Evolutionary conservation across 2,113 vertebrate species (phyloP).

Genomic region (Cynoglossus semilaevis): DNA sequence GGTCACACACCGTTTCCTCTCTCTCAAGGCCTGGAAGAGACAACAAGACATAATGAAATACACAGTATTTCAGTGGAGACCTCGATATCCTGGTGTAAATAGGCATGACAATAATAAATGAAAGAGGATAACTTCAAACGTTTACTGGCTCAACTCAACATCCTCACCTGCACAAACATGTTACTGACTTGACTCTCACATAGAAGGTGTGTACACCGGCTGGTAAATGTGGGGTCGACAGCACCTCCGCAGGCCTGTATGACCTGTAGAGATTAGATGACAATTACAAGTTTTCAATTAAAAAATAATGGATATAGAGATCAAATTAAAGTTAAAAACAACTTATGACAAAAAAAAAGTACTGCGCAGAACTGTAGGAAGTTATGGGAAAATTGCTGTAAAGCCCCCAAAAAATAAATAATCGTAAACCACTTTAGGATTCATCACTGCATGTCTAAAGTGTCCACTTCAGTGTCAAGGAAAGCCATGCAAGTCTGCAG

Average conservation of each 20-base stretch:
- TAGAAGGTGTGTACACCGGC: constrained; percentile 91
- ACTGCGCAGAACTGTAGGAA: too few relatives aligned
- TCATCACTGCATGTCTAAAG: too few relatives aligned
- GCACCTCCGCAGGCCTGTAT: constrained; percentile 91
- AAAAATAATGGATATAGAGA: background rate
- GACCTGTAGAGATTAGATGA: constrained; percentile 72
- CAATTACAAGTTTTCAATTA: background rate
- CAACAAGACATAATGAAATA: background rate
- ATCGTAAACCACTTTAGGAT: too few relatives aligned
- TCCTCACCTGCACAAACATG: constrained; percentile 92
- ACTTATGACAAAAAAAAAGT: too few relatives aligned
- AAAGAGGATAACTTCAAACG: background rate
- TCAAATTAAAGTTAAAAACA: background rate
- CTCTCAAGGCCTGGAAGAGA: constrained; percentile 82
- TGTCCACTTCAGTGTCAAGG: too few relatives aligned
- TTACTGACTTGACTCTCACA: constrained; percentile 98
- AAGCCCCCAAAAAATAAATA: too few relatives aligned
- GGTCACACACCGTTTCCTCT: constrained; percentile 92
- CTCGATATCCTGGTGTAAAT: too few relatives aligned
- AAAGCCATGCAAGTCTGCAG: too few relatives aligned
- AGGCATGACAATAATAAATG: background rate
- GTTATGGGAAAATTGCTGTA: too few relatives aligned
- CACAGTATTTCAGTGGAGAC: too few relatives aligned
- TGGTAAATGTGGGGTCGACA: constrained; percentile 86
- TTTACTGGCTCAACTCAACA: too few relatives aligned